Evolutionary conservation across 2,113 vertebrate genomes (phyloP).

Genomic region (Hypocryptadius cinnamomeus): DNA sequence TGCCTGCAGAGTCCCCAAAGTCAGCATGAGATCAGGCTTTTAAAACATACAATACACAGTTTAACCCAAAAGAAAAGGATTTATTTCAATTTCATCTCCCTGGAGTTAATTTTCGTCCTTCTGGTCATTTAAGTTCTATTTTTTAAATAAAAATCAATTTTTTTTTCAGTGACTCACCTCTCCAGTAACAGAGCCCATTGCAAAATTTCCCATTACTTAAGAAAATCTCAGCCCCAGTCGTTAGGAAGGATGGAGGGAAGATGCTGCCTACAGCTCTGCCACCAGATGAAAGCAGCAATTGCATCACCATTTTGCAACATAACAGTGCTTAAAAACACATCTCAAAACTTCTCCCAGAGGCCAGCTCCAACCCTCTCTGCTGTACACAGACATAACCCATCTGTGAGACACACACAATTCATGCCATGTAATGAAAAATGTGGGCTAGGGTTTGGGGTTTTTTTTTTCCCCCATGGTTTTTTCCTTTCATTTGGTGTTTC

Average conservation of each 20-base stretch:
- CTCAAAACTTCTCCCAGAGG: not conserved
- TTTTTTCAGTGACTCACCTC: not conserved
- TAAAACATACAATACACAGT: not conserved
- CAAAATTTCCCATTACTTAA: not conserved
- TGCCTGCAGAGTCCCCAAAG: not conserved
- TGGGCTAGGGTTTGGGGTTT: too few relatives aligned
- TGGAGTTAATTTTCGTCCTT: not conserved
- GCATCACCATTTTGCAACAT: not conserved
- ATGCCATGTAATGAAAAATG: not conserved
- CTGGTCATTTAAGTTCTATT: not conserved
- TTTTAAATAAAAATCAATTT: not conserved
- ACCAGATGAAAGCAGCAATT: not conserved
- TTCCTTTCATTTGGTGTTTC: not conserved
- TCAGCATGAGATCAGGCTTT: not conserved
- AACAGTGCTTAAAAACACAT: not conserved
- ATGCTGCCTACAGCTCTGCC: not conserved
- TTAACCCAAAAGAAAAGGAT: not conserved
- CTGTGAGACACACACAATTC: not conserved
- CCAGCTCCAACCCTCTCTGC: not conserved
- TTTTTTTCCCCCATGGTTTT: fast-evolving
- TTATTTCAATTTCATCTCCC: not conserved
- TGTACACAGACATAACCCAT: not conserved
- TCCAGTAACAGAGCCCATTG: not conserved
- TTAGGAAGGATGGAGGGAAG: fast-evolving
- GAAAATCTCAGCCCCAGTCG: not conserved